Evolutionary conservation across 2,888 invertebrate genomes (phyloP).

Genomic region (Oxyscelio sp.): DNA sequence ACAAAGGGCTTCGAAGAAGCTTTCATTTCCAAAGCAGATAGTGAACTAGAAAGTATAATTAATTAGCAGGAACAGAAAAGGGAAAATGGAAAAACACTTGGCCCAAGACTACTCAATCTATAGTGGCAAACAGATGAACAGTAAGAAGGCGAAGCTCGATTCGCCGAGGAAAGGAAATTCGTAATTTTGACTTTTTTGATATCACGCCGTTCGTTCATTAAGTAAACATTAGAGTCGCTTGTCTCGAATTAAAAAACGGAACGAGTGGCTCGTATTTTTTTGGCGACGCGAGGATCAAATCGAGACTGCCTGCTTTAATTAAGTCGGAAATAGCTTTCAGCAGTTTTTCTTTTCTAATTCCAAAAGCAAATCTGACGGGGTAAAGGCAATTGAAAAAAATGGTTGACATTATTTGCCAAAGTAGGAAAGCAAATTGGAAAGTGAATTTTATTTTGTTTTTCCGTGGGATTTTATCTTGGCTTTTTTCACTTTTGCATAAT

Average conservation of each 20-base stretch:
- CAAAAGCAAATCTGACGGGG: background rate
- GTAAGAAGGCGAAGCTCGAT: slow-evolving; percentile 59
- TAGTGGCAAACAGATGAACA: slow-evolving; percentile 33
- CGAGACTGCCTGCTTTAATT: background rate
- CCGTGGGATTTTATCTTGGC: background rate
- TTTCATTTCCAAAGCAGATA: slow-evolving; percentile 73
- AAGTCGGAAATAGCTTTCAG: background rate
- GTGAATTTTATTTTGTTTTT: background rate
- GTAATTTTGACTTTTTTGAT: slow-evolving; percentile 34
- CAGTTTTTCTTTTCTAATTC: too few species aligned
- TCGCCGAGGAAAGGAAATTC: slow-evolving; percentile 17
- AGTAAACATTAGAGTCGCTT: slow-evolving; percentile 36
- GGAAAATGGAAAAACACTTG: slow-evolving; percentile 62
- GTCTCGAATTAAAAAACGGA: slow-evolving; percentile 33
- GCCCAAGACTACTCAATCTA: slow-evolving; percentile 58
- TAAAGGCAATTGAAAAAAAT: background rate
- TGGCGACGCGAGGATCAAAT: slow-evolving; percentile 3
- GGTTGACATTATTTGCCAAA: background rate
- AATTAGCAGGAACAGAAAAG: slow-evolving; percentile 65
- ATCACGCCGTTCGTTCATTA: slow-evolving; percentile 21
- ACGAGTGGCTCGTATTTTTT: slow-evolving; percentile 28
- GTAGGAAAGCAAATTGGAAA: background rate
- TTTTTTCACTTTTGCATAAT: background rate
- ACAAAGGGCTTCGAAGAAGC: slow-evolving; percentile 68
- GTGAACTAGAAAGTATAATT: slow-evolving; percentile 71